Evolutionary conservation across 2,888 invertebrate genomes (phyloP), one percentile per base, ranked within the genome.

Genomic region (Papilio demoleus): DNA sequence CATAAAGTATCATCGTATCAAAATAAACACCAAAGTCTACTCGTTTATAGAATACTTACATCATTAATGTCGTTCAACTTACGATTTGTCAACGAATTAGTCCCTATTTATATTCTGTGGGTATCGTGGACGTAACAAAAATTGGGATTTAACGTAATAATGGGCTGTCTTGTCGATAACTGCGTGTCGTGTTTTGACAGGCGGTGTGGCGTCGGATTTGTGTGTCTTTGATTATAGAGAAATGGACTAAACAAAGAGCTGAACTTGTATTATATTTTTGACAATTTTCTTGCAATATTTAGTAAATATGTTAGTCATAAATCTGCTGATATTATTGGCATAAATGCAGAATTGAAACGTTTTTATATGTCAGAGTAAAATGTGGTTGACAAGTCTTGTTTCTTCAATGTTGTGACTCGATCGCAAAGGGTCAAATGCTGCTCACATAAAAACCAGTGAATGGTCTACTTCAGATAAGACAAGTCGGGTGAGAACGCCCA

Each of bases 391-490:
- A 40, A 4, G 5, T 45, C 22, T 22, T 45, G 45, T 42, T 4
- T 45, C 22, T 45, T 22, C 5, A 45, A 22, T 11, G 53, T 53
- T 47, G 65, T 45, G 65, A 58, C 31, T 27, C 56, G 40, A 9
- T 40, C 40, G n/a, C 42, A 24, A 42, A 68, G 69, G 76, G 75
- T 76, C 75, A 70, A 60, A 58, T 63, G 67, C 73, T 78, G 82
- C 75, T 74, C 80, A 83, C 81, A 85, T 84, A 81, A 84, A 82
- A 81, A 77, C 76, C 75, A 73, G 73, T 77, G 77, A 83, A 83
- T 81, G 76, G 79, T 78, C 77, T 76, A 81, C 78, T 84, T 81
- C 77, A 85, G 86, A 84, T 85, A 84, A 80, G 74, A 71, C 45
- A 36, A 58, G 58, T 31, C 63, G 60, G 58, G 59, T 69, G 53